Conservation (phyloP, 2,113 vertebrate species). For the Anhinga rufa region DNA sequence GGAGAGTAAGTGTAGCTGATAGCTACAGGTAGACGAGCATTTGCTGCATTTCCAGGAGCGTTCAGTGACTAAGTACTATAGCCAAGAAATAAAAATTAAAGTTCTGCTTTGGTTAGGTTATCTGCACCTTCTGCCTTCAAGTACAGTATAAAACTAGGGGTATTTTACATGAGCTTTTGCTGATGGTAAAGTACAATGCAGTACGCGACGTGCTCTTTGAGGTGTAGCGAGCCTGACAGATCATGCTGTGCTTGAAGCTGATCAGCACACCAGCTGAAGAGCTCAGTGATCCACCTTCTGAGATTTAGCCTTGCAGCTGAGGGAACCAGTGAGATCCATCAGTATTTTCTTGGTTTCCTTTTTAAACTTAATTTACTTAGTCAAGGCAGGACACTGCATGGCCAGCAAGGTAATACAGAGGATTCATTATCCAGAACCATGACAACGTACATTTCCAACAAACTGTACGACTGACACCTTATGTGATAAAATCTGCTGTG, state of each 20-base stretch:
- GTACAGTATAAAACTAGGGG: background rate
- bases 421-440: background rate
- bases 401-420: background rate
- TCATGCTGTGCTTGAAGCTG: background rate
- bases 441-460: background rate
- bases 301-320: background rate
- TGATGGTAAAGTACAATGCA: background rate
- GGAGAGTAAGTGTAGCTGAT: background rate
- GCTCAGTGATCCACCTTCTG: background rate
- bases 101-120: background rate
- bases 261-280: background rate
- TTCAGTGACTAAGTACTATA: background rate
- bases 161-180: background rate
- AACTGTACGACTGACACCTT: background rate
- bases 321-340: background rate
- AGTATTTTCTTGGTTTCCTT: background rate
- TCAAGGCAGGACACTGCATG: background rate
- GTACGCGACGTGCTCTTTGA: accelerated
- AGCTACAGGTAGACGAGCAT: background rate
- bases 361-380: background rate
- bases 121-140: background rate
- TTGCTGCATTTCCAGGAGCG: background rate
- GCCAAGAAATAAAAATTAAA: background rate
- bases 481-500: background rate
- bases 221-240: background rate